Evolutionary conservation across 2,888 invertebrate genomes (phyloP), one percentile per base, ranked within the genome.

Genomic region (Agrypnus murinus): DNA sequence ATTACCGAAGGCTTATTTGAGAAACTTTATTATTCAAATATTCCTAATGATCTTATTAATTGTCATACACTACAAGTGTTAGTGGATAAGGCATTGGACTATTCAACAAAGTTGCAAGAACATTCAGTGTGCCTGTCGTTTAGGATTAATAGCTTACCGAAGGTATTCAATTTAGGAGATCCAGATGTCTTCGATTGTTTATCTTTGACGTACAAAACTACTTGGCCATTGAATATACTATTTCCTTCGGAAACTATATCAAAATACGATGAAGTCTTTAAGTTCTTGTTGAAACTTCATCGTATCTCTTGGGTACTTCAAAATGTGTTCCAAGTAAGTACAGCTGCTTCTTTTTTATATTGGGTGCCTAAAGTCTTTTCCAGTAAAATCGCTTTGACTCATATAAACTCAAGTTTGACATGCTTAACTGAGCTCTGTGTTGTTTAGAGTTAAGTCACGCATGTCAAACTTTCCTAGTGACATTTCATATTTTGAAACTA

Each of bases 161-260:
- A 90, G 12, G 87, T 87, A 68, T 90, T 92, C 78, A 89, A 91
- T 80, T 87, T 91, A 75, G 87, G 88, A 34, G 89, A 91, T 2
- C 91, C 93, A 0, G 90, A 92, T 75, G 91, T 91, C 0, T 81
- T 95, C 7, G 89, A 90, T 43, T 91, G 91, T 75, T 84, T 95
- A 0, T 90, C 90, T 0, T 85, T 95, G 2, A 90, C 90, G 1
- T 95, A 94, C 82, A 87, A 90, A 9, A 89, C 93, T 8, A 84
- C 87, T 2, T 95, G 95, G 95, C 95, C 95, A 0, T 82, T 95
- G 0, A 95, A 93, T 84, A 90, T 95, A 43, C 88, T 95, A 62
- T 83, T 95, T 62, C 93, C 93, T 6, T 89, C 89, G 0, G 92
- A 92, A 75, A 90, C 92, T 0, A 84, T 95, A 72, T 84, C 88